These are phyloP conservation scores for Ageneiosus marmoratus DNA, from an alignment of 2,113 vertebrate genomes.

Conservation along the genomic window DNA sequence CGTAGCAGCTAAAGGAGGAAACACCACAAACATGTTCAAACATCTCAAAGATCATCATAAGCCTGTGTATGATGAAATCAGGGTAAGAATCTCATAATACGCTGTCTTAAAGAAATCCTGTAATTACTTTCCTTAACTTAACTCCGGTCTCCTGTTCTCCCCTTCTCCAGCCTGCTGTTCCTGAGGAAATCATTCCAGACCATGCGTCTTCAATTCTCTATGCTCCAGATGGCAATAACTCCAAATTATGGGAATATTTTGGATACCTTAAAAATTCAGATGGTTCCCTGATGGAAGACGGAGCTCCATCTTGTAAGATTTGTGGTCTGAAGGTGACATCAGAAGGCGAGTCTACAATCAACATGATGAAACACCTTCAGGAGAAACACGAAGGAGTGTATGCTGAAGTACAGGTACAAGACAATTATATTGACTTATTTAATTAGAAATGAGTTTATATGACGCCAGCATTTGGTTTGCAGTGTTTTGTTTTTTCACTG, in stretches of 20 bases:
- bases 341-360: neutral
- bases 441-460: neutral
- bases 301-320: slow-evolving; percentile 22
- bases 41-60: slow-evolving; percentile 41
- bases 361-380: slow-evolving; percentile 35
- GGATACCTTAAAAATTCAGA: neutral
- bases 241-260: slow-evolving; percentile 31
- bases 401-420: slow-evolving; percentile 15
- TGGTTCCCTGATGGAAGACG: neutral
- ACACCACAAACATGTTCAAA: slow-evolving; percentile 44
- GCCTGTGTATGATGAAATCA: slow-evolving; percentile 22
- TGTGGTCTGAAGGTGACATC: slow-evolving; percentile 7
- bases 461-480: neutral
- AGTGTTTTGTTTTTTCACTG: neutral
- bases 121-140: neutral
- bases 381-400: slow-evolving; percentile 12
- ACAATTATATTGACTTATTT: neutral
- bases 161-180: neutral
- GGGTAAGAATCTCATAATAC: neutral
- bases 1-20: slow-evolving; percentile 37
- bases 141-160: neutral
- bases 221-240: neutral
- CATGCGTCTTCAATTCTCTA: neutral
- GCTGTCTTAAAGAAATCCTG: neutral
- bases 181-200: neutral